Evolutionary conservation across 2,888 invertebrate species (phyloP).

Genomic region (Protodeltote pygarga): DNA sequence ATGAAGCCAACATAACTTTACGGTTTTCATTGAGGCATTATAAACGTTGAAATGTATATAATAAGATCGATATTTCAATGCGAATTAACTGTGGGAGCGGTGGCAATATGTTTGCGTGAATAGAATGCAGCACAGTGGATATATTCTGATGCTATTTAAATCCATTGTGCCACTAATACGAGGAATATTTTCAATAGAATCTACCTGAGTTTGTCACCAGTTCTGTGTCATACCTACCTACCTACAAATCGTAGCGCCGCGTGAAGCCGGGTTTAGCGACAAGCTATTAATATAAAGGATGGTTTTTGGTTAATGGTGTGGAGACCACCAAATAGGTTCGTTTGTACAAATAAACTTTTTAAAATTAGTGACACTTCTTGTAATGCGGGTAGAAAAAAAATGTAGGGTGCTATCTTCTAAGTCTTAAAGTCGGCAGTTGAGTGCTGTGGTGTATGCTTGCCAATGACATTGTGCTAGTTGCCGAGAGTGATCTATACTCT

Average conservation of each 20-base stretch:
- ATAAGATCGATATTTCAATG: conserved; percentile 38
- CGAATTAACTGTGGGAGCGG: conserved; percentile 11
- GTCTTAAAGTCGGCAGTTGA: no score
- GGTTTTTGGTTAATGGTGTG: conserved; percentile 18
- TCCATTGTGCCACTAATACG: conserved; percentile 69
- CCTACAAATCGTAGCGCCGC: conserved; percentile 79
- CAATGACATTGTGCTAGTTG: no score
- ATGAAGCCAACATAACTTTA: conserved; percentile 41
- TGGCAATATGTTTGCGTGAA: conserved; percentile 39
- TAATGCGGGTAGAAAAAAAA: no score
- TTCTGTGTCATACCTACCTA: conserved; percentile 52
- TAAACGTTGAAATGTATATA: conserved; percentile 35
- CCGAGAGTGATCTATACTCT: no score
- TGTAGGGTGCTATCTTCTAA: no score
- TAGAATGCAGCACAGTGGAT: conserved; percentile 61
- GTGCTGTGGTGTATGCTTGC: no score
- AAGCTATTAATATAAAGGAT: conserved; percentile 35
- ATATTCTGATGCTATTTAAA: conserved; percentile 58
- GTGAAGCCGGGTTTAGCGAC: conserved; percentile 64
- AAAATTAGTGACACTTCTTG: conserved; percentile 4
- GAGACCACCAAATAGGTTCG: conserved; percentile 41
- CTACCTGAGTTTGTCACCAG: conserved; percentile 81
- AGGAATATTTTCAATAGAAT: conserved; percentile 68
- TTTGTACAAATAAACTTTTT: conserved; percentile 15
- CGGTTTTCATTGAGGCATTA: conserved; percentile 44